Evolutionary conservation across 2,888 invertebrate species (phyloP).

Genomic region (Tenodera sinensis): DNA sequence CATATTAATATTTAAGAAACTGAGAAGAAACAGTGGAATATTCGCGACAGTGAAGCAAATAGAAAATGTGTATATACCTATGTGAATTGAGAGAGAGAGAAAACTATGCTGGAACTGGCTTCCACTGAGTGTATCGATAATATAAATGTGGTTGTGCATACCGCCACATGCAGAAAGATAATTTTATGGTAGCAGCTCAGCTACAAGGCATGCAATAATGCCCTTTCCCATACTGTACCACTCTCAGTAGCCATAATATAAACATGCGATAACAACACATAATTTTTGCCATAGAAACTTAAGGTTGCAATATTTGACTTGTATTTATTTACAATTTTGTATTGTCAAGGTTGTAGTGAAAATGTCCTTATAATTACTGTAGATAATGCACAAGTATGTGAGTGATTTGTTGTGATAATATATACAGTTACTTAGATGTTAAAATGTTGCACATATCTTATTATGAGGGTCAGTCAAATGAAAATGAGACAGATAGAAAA

Average conservation of each 20-base stretch:
- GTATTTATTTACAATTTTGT: constrained; percentile 34
- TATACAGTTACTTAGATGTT: constrained; percentile 33
- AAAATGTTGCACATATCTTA: background rate
- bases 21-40: background rate
- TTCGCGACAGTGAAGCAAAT: background rate
- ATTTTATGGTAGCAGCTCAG: background rate
- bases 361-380: constrained; percentile 25
- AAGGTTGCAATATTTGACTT: constrained; percentile 31
- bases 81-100: background rate
- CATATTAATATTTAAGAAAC: background rate
- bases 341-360: constrained; percentile 30
- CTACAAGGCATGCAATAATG: background rate
- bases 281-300: constrained; percentile 28
- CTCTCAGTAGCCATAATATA: background rate
- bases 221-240: background rate
- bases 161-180: background rate
- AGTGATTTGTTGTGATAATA: constrained; percentile 34
- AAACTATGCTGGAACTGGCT: background rate
- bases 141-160: background rate
- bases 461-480: too few relatives aligned
- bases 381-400: constrained; percentile 31
- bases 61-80: background rate
- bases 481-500: too few relatives aligned
- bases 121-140: background rate
- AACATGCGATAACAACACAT: constrained; percentile 13